phyloP scores from a whole-genome alignment of 2,888 invertebrate species.

The Calameuta idolon region DNA sequence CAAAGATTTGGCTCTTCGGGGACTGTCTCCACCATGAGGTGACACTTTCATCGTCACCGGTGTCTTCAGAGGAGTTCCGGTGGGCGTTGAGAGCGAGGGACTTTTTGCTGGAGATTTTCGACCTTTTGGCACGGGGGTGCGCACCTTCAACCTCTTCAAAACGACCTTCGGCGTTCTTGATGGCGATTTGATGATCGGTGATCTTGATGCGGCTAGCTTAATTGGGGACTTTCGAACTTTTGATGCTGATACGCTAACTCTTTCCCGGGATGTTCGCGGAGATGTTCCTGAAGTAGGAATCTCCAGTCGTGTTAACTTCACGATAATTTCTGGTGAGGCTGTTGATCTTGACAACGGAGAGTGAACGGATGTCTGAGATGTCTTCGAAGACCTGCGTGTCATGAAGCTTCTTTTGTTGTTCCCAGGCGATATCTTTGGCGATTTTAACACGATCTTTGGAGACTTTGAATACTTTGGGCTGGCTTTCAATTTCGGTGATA shows the following conservation, averaged over 20 bases:
- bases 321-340: neutral
- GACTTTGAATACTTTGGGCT: constrained; percentile 42
- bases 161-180: constrained; percentile 13
- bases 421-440: constrained; percentile 29
- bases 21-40: constrained; percentile 25
- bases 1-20: constrained; percentile 28
- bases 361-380: neutral
- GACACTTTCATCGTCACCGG: constrained; percentile 20
- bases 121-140: constrained; percentile 9
- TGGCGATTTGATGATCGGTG: neutral
- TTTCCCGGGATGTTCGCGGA: constrained; percentile 6
- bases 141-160: constrained; percentile 9
- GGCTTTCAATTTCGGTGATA: constrained; percentile 18
- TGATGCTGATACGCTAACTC: neutral
- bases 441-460: constrained; percentile 42
- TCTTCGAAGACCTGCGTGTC: constrained; percentile 17
- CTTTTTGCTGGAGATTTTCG: constrained; percentile 14
- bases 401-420: constrained; percentile 27
- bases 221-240: constrained; percentile 7
- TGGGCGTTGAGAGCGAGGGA: neutral
- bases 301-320: neutral
- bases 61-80: constrained; percentile 23
- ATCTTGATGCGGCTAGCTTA: neutral
- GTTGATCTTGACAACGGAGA: neutral
- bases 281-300: neutral